A percentile compares a stretch with the other conserved stretches of the same genome.
Evolutionary conservation across 2,888 invertebrate genomes (phyloP).

Genomic region (Macrosoma leucophasiata): DNA sequence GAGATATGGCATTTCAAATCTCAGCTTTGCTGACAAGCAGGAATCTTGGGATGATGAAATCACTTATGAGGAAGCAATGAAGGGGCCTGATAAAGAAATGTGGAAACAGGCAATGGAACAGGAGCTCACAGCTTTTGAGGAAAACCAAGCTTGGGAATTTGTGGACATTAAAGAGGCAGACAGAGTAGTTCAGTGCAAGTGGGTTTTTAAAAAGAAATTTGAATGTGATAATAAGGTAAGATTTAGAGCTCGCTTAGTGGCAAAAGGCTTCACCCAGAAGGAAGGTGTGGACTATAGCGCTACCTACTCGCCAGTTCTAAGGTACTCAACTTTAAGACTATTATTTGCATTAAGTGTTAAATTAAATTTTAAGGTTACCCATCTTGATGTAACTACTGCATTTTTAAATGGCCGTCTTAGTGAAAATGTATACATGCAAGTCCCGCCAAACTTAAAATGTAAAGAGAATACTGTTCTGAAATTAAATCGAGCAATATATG

Average conservation of each 20-base stretch:
- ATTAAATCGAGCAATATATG: slow-evolving; percentile 1
- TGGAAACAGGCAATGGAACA: slow-evolving; percentile 22
- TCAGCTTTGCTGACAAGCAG: slow-evolving; percentile 6
- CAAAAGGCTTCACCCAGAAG: slow-evolving; percentile 5
- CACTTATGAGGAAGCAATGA: slow-evolving; percentile 8
- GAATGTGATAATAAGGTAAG: slow-evolving; percentile 4
- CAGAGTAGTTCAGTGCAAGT: slow-evolving; percentile 10
- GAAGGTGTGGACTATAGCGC: slow-evolving; percentile 6
- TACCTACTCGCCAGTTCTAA: slow-evolving; percentile 16
- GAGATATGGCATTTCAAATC: slow-evolving; percentile 9
- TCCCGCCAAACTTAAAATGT: background rate
- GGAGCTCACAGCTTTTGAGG: slow-evolving; percentile 14
- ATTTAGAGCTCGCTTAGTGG: slow-evolving; percentile 24
- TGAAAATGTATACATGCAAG: slow-evolving; percentile 4
- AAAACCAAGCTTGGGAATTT: slow-evolving; percentile 10
- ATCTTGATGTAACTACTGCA: slow-evolving; percentile 3
- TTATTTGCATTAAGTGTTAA: slow-evolving; percentile 16
- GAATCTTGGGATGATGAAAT: slow-evolving; percentile 5
- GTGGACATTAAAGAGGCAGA: slow-evolving; percentile 4
- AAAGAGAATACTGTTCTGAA: slow-evolving; percentile 3
- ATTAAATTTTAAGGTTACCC: slow-evolving; percentile 1
- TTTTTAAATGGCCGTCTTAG: slow-evolving; percentile 1
- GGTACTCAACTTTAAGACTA: slow-evolving; percentile 21
- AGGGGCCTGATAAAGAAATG: slow-evolving; percentile 12
- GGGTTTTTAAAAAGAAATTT: slow-evolving; percentile 13